Base-by-base conservation (phyloP, 2,888 invertebrate species). In the Lasioglossum leucozonium region DNA sequence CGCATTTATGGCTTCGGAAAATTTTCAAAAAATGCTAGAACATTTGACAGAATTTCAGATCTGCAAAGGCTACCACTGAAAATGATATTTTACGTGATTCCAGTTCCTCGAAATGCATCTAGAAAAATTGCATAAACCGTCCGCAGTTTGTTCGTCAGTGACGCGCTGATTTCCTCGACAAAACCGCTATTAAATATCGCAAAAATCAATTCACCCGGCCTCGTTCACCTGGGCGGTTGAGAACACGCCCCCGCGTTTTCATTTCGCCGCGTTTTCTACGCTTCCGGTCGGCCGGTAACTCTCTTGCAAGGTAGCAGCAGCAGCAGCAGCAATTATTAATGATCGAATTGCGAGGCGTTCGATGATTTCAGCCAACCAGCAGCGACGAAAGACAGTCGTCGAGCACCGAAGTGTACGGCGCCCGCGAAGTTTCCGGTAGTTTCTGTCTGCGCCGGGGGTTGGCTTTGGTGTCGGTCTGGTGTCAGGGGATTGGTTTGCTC, bases 351-450 rank as follows among this genome's bases (percentile, higher is more conserved):
- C 55, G 42, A 73, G 55, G 75, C 75, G 62, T 81, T 84, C 77
- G 75, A 75, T 51, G 84, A 65, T 65, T 18, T 34, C 65, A 34
- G 37, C 62, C 58, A 62, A 58, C 58, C 58, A 58, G 26, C 26
- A 16, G 11, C 58, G 55, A 58, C 58, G 58, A 58, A 58, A 58
- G 58, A 58, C 58, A 58, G 34, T 83, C 55, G 30, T 67, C 44
- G 83, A 81, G 74, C 78, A 78, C 71, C 81, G 79, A 82, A 89
- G 85, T 81, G 79, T 86, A 87, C 85, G 85, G 58, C 71, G 76
- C 30, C 79, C 75, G 47, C 71, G 79, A 89, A 89, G 83, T 86
- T 89, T 82, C 77, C 80, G 78, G 83, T 84, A 84, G 87, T 89
- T 65, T 87, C 67, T 78, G 78, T 77, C 80, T 89, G 81, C 83